These are phyloP conservation scores for Eupithecia inturbata DNA, from an alignment of 2,888 invertebrate species.

Conservation along the genomic window DNA sequence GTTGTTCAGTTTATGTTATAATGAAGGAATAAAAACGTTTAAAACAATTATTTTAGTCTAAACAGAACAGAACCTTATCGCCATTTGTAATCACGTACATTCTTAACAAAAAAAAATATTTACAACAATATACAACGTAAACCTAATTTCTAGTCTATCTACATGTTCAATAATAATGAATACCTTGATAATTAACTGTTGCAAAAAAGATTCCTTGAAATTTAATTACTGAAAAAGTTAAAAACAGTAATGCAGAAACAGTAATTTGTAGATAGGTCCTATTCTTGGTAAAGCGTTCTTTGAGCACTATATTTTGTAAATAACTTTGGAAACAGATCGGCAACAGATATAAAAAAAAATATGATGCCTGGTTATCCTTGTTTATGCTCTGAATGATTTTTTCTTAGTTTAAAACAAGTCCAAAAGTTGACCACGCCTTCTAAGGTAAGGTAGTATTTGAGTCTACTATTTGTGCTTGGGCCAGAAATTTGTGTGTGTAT, in stretches of 20 bases:
- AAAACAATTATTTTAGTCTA: constrained; percentile 23
- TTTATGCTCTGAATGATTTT: background rate
- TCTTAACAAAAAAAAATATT: constrained; percentile 48
- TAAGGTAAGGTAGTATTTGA: constrained; percentile 58
- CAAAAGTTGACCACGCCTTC: background rate
- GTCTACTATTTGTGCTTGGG: constrained; percentile 79
- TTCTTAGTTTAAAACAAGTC: background rate
- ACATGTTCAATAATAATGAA: constrained; percentile 53
- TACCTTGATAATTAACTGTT: background rate
- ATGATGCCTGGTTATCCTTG: too few relatives aligned
- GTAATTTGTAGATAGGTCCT: background rate
- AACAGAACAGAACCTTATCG: constrained; percentile 39
- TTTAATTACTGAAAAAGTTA: background rate
- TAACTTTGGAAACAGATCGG: background rate
- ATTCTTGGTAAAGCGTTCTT: background rate
- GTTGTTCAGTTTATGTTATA: constrained; percentile 22
- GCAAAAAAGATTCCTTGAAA: background rate
- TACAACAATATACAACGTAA: constrained; percentile 66
- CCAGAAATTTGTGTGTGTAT: too few relatives aligned
- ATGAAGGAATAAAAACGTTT: constrained; percentile 20
- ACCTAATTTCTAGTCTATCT: constrained; percentile 54
- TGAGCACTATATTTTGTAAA: background rate
- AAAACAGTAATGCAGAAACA: background rate
- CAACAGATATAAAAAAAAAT: too few relatives aligned
- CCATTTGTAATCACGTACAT: constrained; percentile 34